Percentiles rank a stretch among this genome's conserved stretches.
Conservation (phyloP, 2,888 invertebrate species). For the Plutella xylostella region DNA sequence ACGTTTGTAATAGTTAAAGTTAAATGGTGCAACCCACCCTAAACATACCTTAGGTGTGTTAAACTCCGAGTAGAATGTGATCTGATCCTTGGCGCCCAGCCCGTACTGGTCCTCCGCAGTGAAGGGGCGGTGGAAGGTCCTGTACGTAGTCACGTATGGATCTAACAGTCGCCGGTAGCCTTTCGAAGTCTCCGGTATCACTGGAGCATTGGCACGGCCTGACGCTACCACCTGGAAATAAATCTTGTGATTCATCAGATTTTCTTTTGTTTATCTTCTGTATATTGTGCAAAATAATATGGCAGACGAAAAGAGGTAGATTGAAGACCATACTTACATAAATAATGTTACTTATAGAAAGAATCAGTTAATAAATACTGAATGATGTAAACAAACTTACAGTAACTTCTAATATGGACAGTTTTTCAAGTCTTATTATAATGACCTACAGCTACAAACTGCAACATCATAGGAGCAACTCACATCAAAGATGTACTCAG, state of each 20-base stretch:
- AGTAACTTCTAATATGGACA: neutral
- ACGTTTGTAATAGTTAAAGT: too few relatives aligned
- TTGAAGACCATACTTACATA: neutral
- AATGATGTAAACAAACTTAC: neutral
- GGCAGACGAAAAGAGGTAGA: too few relatives aligned
- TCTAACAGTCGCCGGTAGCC: conserved; percentile 44
- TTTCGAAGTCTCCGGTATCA: conserved; percentile 34
- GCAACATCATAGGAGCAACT: conserved; percentile 26
- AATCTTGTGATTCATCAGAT: too few relatives aligned
- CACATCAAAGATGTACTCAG: conserved; percentile 55
- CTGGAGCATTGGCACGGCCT: conserved; percentile 49
- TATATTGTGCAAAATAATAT: too few relatives aligned
- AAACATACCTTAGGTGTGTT: conserved; percentile 22
- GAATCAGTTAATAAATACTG: neutral
- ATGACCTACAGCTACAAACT: too few relatives aligned
- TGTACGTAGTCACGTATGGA: conserved; percentile 51
- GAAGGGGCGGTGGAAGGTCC: conserved; percentile 40
- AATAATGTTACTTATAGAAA: neutral
- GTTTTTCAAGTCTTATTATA: neutral
- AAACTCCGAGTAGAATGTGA: conserved; percentile 51
- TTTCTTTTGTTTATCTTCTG: too few relatives aligned
- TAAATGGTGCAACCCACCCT: too few relatives aligned
- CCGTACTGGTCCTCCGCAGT: conserved; percentile 46
- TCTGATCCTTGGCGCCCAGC: conserved; percentile 54
- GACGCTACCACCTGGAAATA: conserved; percentile 47